These are phyloP conservation scores for Leptarthrus brevirostris DNA, from an alignment of 2,888 invertebrate genomes.

Conservation along the genomic window DNA sequence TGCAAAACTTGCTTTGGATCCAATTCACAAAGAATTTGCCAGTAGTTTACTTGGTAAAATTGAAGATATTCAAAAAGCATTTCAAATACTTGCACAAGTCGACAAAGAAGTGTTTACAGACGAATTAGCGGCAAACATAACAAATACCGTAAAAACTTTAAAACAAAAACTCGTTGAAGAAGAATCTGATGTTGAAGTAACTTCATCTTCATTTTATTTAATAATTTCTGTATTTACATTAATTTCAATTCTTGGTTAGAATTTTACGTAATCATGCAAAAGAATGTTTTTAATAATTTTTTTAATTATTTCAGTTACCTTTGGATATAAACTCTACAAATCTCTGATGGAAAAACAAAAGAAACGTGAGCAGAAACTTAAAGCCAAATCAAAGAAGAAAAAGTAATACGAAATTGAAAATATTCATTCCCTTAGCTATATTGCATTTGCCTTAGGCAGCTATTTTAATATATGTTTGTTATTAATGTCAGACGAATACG, in stretches of 20 bases:
- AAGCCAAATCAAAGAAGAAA: conserved; percentile 79
- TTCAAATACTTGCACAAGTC: conserved; percentile 21
- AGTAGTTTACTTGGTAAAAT: conserved; percentile 13
- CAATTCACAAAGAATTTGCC: conserved; percentile 8
- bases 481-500: neutral
- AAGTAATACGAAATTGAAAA: conserved; percentile 66
- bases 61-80: conserved; percentile 24
- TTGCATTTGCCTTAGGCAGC: conserved; percentile 15
- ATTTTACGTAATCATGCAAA: neutral
- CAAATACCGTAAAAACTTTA: conserved; percentile 5
- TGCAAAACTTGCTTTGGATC: conserved; percentile 13
- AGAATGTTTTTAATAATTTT: neutral
- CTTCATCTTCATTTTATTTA: conserved; percentile 25
- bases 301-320: conserved; percentile 75
- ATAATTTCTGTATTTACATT: conserved; percentile 38
- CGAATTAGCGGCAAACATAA: conserved; percentile 35
- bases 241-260: conserved; percentile 52
- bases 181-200: neutral
- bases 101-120: conserved; percentile 46
- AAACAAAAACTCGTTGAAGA: conserved; percentile 18
- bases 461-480: conserved; percentile 8
- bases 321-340: conserved; percentile 82
- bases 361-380: conserved; percentile 80
- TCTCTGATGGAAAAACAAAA: conserved; percentile 79
- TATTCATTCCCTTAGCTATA: conserved; percentile 10